Evolutionary conservation across 2,888 invertebrate genomes (phyloP), one percentile per base, ranked within the genome.

Genomic region (Cryptocheilus praepositus): DNA sequence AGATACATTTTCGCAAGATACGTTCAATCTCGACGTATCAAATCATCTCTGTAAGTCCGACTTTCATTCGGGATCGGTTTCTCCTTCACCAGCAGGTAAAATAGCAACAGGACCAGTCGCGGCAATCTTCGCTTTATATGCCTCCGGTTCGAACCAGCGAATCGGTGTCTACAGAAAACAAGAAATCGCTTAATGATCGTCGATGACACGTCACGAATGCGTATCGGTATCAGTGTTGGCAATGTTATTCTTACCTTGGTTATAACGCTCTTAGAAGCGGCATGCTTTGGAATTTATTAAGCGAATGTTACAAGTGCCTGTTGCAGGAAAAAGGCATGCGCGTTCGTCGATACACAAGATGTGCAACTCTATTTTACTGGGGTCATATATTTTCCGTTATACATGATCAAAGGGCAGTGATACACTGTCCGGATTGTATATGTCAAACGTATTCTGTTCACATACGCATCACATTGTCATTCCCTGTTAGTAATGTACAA

Each of bases 91-190:
- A 57, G 81, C 81, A 62, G 87, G 81, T 67, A 88, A 80, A 73
- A 89, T 82, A 66, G 85, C 83, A 65, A 86, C 80, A 67, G 85
- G 80, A 71, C 86, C 88, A 74, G 85, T 84, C 54, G 87, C 84
- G 73, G 85, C 87, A 79, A 87, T 81, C 76, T 86, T 87, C 74
- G 85, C 80, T 83, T 87, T 87, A 79, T 88, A 87, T 62, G 86
- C 79, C 76, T 88, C 89, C 84, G 88, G 88, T 86, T 89, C 89
- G 88, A 89, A 88, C 87, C 87, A 88, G 86, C 86, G 85, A 87
- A 88, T 88, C 86, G 88, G 87, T 83, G 83, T 82, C 89, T 89
- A 64, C 77, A 58, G 59, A 62, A 70, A 69, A 65, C 36, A 36
- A 36, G 36, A 36, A 36, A 36, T 11, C 11, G 36, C 13, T 36